Evolutionary conservation across 2,797 vertebrate genomes (phyloP).

Genomic region (Mastacembelus armatus): DNA sequence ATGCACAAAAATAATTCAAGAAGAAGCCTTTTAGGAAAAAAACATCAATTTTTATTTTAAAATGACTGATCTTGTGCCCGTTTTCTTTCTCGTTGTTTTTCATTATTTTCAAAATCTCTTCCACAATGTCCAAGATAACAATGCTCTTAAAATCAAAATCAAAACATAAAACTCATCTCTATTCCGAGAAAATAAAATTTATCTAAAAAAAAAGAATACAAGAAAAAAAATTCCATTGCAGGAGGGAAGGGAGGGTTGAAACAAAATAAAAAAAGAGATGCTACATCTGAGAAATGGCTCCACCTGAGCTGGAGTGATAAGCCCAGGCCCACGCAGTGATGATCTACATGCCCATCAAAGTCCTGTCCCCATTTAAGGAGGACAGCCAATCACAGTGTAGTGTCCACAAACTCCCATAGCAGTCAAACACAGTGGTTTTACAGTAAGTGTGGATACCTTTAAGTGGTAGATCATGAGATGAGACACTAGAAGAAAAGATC

Average conservation of each 20-base stretch:
- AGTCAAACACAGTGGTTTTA: conserved; percentile 77
- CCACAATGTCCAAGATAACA: conserved; percentile 67
- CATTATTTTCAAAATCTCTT: conserved; percentile 65
- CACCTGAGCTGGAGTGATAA: conserved; percentile 42
- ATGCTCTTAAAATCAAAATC: conserved; percentile 67
- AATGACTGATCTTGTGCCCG: conserved; percentile 79
- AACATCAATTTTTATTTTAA: conserved; percentile 82
- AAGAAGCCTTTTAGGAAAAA: conserved; percentile 71
- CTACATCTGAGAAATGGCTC: conserved; percentile 76
- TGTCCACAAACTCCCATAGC: conserved; percentile 82
- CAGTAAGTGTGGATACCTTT: conserved; percentile 57
- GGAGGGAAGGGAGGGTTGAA: conserved; percentile 42
- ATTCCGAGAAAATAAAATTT: conserved; percentile 64
- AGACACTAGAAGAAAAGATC: conserved; percentile 63
- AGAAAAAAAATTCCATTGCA: conserved; percentile 53
- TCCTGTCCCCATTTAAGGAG: conserved; percentile 52
- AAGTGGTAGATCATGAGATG: conserved; percentile 62
- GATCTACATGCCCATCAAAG: conserved; percentile 38
- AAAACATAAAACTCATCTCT: conserved; percentile 60
- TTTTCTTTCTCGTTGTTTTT: conserved; percentile 51
- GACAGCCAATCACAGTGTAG: conserved; percentile 83
- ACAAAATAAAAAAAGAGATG: conserved; percentile 75
- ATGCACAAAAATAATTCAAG: conserved; percentile 50
- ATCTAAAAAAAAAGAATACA: conserved; percentile 60
- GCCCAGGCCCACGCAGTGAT: conserved; percentile 21